These are phyloP conservation scores for Macrosoma leucophasiata DNA, from an alignment of 2,888 invertebrate genomes.

Conservation along the genomic window DNA sequence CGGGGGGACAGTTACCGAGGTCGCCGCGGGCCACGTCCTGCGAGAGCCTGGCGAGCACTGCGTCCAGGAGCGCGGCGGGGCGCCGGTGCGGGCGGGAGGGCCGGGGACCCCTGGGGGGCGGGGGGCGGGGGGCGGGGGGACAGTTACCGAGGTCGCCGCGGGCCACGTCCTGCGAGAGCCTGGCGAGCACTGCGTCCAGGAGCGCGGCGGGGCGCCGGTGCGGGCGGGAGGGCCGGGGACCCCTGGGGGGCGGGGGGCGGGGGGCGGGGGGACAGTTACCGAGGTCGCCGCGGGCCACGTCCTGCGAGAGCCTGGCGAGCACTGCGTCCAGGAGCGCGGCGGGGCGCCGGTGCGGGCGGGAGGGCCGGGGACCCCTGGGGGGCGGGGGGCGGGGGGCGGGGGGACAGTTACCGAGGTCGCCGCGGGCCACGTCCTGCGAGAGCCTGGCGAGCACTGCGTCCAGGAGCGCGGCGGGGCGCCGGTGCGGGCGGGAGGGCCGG, in stretches of 20 bases:
- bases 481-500: conserved; percentile 92
- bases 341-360: conserved; percentile 94
- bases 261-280: conserved; percentile 36
- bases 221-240: too few species aligned
- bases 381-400: conserved; percentile 36
- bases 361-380: too few species aligned
- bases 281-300: conserved; percentile 77
- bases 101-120: too few species aligned
- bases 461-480: conserved; percentile 95
- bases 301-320: conserved; percentile 83
- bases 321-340: conserved; percentile 94
- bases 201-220: conserved; percentile 97
- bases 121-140: conserved; percentile 37
- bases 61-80: conserved; percentile 95
- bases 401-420: conserved; percentile 27
- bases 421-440: conserved; percentile 82
- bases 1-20: conserved; percentile 29
- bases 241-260: conserved; percentile 30
- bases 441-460: conserved; percentile 89
- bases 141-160: conserved; percentile 49
- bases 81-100: conserved; percentile 94
- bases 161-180: conserved; percentile 84
- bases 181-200: conserved; percentile 87
- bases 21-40: conserved; percentile 79
- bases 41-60: conserved; percentile 84